Evolutionary conservation across 2,797 vertebrate genomes (phyloP), one percentile per base, ranked within the genome.

Genomic region (Sebastes hubbsi): DNA sequence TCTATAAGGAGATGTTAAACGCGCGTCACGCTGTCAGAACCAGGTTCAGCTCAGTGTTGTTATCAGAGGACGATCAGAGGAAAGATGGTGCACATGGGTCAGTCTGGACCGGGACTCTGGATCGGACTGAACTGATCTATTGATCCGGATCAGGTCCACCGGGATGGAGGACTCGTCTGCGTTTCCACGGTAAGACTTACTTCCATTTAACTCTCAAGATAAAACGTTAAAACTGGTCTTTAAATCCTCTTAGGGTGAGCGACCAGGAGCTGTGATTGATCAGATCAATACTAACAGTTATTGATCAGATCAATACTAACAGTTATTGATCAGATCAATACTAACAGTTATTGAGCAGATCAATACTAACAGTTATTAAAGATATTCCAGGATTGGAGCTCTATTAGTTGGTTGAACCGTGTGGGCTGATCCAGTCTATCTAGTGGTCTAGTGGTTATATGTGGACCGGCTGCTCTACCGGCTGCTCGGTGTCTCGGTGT

Each of bases 1-100:
- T 88, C 88, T 94, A 95, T 93, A 94, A 93, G 80, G 82, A 76
- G 83, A 88, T 87, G 86, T 87, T 87, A 90, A 87, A 87, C 16
- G 2, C 75, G 72, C 92, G 92, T 94, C 92, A 92, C 87, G 25
- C 74, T 77, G 91, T 89, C 88, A 77, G 25, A 75, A 87, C 82
- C 76, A 72, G 87, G 62, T 65, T 77, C 70, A 42, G 81, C 84
- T 89, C 89, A 6, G 79, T 38, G 29, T 83, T 92, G 91, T 89
- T 93, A 38, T 16, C 46, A 49, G 46, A 49, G 46, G 36, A 38
- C 13, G 88, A 86, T 38, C 78, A 87, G 79, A 84, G 82, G 66
- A 73, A 36, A 80, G 84, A 87, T 78, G 89, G 65, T 73, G 88
- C 93, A 92, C 92, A 93, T 92, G 92, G 88, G 61, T 84, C 79